Evolutionary conservation across 2,797 vertebrate genomes (phyloP).

Genomic region (Lutjanus argentimaculatus): DNA sequence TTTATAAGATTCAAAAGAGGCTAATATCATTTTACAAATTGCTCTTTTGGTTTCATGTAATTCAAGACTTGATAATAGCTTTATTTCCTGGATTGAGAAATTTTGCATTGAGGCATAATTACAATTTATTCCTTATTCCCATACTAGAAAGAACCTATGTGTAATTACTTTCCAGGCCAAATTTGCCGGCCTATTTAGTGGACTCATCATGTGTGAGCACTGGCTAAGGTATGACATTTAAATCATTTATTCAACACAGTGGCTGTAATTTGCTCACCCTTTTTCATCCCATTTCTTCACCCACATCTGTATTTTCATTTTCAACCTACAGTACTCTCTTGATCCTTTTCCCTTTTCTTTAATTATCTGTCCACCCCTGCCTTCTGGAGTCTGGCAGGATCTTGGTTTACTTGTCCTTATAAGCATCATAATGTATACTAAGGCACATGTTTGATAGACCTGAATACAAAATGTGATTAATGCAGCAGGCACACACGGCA

Average conservation of each 20-base stretch:
- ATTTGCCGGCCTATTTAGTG: constrained; percentile 62
- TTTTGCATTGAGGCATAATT: constrained; percentile 74
- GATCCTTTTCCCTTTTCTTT: constrained; percentile 21
- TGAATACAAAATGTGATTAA: constrained; percentile 17
- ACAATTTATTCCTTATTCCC: constrained; percentile 71
- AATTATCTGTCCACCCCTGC: constrained; percentile 41
- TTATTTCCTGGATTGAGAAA: constrained; percentile 74
- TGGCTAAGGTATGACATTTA: constrained; percentile 66
- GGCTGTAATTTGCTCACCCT: constrained; percentile 49
- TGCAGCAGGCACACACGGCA: background rate
- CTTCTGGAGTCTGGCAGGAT: constrained; percentile 8
- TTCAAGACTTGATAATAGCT: constrained; percentile 78
- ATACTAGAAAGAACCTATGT: constrained; percentile 62
- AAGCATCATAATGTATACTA: constrained; percentile 12
- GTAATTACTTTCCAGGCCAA: constrained; percentile 76
- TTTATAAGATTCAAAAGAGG: constrained; percentile 75
- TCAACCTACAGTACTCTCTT: constrained; percentile 7
- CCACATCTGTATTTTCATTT: constrained; percentile 40
- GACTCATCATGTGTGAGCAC: constrained; percentile 53
- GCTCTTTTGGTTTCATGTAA: constrained; percentile 77
- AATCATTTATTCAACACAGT: constrained; percentile 64
- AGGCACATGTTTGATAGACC: constrained; percentile 23
- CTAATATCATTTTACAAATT: constrained; percentile 81
- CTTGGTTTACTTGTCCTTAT: constrained; percentile 10
- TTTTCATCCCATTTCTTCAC: constrained; percentile 40